Base-by-base conservation (phyloP, 2,113 vertebrate genomes). In the Odocoileus hemionus region DNA sequence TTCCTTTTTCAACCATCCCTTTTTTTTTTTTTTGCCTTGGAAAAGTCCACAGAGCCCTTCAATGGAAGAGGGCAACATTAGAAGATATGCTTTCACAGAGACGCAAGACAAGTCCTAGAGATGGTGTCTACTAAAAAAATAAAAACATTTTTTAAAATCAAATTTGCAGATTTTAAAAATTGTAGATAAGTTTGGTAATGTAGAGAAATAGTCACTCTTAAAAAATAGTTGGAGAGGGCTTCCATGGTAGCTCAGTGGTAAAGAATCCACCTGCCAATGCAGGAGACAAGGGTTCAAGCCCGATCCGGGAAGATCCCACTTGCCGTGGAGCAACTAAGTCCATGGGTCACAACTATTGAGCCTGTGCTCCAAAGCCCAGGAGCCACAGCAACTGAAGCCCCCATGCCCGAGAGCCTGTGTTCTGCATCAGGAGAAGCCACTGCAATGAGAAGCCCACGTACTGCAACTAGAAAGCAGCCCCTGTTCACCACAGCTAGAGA, bases 41-140 rank as follows among this genome's bases (percentile, higher is more conserved):
- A 92, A 88, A 97, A 83, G 57, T 82, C 47, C 67, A 43, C 79
- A 94, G 50, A 83, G 82, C 76, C 88, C 80, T 89, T 86, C 93
- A 60, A 5, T 28, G 43, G 50, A 92, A 89, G 60, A 26, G 87
- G 54, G 33, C 58, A 87, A 94, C 43, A 86, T 57, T 64, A 87
- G 95, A 95, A 93, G 33, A 83, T 14, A 96, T 55, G 54, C 52
- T 94, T 86, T 89, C 80, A 84, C 9, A 60, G 21, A 86, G 2
- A 92, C 26, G 50, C 26, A 96, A 85, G 47, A 58, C 15, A 93
- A 85, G 87, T 96, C 14, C 70, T 57, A 10, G 47, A 97, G 87
- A 89, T 47, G 39, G 45, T 67, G 5, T 90, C 12, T 55, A 86
- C 89, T 57, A 67, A 96, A 91, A 91, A 64, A 74, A 23, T 39